These are phyloP conservation scores for Stenodema calcarata DNA, from an alignment of 2,888 invertebrate species.

Conservation along the genomic window DNA sequence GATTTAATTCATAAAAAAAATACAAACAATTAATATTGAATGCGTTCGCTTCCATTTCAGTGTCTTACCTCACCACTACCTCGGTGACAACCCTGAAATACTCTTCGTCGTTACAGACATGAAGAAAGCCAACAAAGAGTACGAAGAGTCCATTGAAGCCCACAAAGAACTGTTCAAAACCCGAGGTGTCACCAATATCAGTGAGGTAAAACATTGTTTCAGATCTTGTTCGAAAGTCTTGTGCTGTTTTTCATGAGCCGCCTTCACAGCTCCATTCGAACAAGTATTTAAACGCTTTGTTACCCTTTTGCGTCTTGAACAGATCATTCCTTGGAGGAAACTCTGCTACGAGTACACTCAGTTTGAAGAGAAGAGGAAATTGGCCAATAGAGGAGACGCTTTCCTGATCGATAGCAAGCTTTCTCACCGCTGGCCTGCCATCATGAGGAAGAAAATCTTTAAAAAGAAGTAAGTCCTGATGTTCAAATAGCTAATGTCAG, in stretches of 20 bases:
- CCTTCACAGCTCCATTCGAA: too few relatives aligned
- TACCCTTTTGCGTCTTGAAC: background rate
- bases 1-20: too few relatives aligned
- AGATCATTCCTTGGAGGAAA: conserved; percentile 53
- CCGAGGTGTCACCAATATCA: conserved; percentile 16
- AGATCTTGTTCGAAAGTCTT: too few relatives aligned
- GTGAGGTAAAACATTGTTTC: conserved; percentile 47
- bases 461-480: conserved; percentile 17
- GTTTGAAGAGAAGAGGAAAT: conserved; percentile 51
- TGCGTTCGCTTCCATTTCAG: background rate
- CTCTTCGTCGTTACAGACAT: background rate
- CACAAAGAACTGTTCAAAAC: conserved; percentile 34
- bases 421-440: conserved; percentile 8
- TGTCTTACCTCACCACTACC: background rate
- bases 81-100: conserved; percentile 1
- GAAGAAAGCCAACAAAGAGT: background rate
- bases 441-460: conserved; percentile 11
- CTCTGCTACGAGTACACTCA: conserved; percentile 51
- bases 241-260: too few relatives aligned
- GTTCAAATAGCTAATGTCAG: too few relatives aligned
- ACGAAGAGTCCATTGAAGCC: conserved; percentile 18
- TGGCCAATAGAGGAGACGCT: conserved; percentile 49
- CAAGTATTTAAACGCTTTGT: too few relatives aligned
- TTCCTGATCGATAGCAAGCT: conserved; percentile 51
- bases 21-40: too few relatives aligned